phyloP scores from a whole-genome alignment of 2,113 vertebrate genomes.

The Pycnonotus jocosus region DNA sequence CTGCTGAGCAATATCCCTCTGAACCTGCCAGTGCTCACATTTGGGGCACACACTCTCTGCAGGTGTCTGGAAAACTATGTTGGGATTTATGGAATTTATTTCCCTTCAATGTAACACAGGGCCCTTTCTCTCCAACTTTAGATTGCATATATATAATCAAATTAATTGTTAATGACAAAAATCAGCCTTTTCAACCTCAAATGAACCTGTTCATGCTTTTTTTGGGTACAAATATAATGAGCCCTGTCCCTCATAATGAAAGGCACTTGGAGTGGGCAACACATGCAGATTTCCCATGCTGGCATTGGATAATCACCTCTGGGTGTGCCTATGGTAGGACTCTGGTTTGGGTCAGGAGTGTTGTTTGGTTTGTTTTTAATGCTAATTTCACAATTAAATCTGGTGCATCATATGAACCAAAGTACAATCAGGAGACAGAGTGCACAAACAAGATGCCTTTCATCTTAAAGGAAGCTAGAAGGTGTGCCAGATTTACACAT shows the following conservation, averaged over 20 bases:
- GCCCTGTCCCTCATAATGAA: neutral
- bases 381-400: neutral
- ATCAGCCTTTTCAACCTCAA: neutral
- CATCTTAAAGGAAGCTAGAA: neutral
- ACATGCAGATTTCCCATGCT: neutral
- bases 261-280: neutral
- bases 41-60: neutral
- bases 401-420: neutral
- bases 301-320: neutral
- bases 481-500: neutral
- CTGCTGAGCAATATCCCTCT: constrained; percentile 27
- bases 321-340: neutral
- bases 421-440: neutral
- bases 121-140: neutral
- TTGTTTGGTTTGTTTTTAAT: neutral
- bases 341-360: neutral
- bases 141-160: neutral
- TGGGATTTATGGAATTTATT: neutral
- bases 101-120: neutral
- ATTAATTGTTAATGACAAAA: neutral
- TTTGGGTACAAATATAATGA: neutral
- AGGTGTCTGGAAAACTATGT: constrained; percentile 20
- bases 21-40: constrained; percentile 39
- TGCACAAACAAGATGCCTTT: neutral
- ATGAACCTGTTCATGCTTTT: neutral